phyloP scores from a whole-genome alignment of 2,888 invertebrate species.

The Tenthredo amoena region DNA sequence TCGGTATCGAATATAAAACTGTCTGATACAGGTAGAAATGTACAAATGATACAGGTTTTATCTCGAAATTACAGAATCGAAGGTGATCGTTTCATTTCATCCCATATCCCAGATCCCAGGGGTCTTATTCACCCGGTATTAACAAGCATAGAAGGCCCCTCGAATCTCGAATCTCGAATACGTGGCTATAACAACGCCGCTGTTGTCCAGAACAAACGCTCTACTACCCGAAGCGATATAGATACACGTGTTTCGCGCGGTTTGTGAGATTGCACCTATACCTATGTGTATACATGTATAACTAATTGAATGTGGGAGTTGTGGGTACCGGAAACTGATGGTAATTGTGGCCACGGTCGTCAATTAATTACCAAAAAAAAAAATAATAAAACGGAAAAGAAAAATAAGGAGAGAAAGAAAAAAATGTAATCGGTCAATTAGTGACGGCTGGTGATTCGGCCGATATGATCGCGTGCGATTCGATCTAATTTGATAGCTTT shows the following conservation, averaged over 20 bases:
- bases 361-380: conserved; percentile 43
- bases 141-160: not conserved
- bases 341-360: conserved; percentile 42
- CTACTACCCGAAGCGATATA: not conserved
- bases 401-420: not conserved
- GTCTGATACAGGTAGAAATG: not conserved
- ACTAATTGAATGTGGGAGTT: not conserved
- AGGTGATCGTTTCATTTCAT: not conserved
- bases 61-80: not conserved
- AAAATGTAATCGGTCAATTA: conserved; percentile 39
- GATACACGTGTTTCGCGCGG: not conserved
- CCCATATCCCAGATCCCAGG: not conserved
- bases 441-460: conserved; percentile 27
- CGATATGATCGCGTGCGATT: conserved; percentile 25
- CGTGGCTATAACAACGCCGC: not conserved
- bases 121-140: not conserved
- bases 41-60: not conserved
- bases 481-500: conserved; percentile 32
- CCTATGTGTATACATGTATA: not conserved
- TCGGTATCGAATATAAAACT: not conserved
- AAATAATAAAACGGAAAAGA: not conserved
- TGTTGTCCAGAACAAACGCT: not conserved
- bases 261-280: not conserved
- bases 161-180: not conserved
- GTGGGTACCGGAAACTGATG: conserved; percentile 26